These are phyloP conservation scores for Cyprinodon brontotheroides DNA, from an alignment of 2,113 vertebrate genomes.

Conservation along the genomic window DNA sequence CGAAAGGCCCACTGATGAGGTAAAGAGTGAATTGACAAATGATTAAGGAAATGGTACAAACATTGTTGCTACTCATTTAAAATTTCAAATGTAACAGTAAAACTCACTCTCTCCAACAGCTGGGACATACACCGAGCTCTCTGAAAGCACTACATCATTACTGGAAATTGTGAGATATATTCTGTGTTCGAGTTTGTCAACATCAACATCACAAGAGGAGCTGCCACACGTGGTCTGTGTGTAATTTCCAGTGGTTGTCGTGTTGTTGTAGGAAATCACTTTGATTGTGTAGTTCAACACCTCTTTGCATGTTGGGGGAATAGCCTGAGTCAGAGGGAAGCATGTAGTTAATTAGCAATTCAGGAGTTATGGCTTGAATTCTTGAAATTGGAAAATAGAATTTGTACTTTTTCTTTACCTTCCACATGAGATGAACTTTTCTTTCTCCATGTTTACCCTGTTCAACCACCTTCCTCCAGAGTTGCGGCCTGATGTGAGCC, in stretches of 20 bases:
- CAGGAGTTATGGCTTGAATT: background rate
- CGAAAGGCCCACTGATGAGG: slow-evolving; percentile 46
- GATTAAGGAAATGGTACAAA: background rate
- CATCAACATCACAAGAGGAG: slow-evolving; percentile 34
- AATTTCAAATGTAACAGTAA: slow-evolving; percentile 18
- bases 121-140: slow-evolving; percentile 64
- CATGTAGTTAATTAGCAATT: background rate
- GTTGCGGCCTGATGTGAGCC: slow-evolving; percentile 8
- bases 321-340: slow-evolving; percentile 30
- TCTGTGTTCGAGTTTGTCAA: slow-evolving; percentile 46
- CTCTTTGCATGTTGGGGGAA: slow-evolving; percentile 53
- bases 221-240: background rate
- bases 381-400: background rate
- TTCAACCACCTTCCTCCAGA: slow-evolving; percentile 65
- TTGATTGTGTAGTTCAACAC: slow-evolving; percentile 30
- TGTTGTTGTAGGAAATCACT: background rate
- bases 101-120: slow-evolving; percentile 60
- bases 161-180: slow-evolving; percentile 37
- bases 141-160: background rate
- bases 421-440: slow-evolving; percentile 62
- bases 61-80: background rate
- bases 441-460: slow-evolving; percentile 13
- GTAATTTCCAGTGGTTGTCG: background rate
- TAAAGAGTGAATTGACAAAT: background rate
- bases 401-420: slow-evolving; percentile 28